phyloP scores from a whole-genome alignment of 2,888 invertebrate species.

The Serrognathus titanus region DNA sequence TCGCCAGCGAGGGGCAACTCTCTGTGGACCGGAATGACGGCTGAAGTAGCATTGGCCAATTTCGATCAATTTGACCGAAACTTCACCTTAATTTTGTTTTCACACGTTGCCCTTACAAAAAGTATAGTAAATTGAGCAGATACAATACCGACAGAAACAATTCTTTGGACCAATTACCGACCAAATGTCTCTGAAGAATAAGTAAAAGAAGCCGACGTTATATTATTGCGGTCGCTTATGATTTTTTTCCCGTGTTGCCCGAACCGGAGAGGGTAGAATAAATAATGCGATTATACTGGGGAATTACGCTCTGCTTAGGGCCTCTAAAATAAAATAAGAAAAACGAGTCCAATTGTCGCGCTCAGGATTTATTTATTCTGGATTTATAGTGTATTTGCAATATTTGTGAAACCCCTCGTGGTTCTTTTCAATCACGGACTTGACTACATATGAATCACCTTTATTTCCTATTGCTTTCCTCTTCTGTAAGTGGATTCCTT shows the following conservation, averaged over 20 bases:
- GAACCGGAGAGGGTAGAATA: conserved; percentile 37
- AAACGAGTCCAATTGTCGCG: conserved; percentile 45
- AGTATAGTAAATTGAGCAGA: conserved; percentile 44
- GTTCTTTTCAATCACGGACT: conserved; percentile 41
- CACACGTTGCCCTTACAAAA: conserved; percentile 48
- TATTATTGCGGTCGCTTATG: conserved; percentile 24
- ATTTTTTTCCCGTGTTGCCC: conserved; percentile 39
- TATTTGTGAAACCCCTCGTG: conserved; percentile 34
- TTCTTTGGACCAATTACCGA: conserved; percentile 43
- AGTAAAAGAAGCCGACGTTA: neutral
- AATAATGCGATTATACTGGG: conserved; percentile 46
- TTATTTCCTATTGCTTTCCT: too few relatives aligned
- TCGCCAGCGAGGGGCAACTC: conserved; percentile 47
- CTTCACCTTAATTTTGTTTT: conserved; percentile 57
- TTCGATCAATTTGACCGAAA: conserved; percentile 60
- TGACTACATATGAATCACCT: too few relatives aligned
- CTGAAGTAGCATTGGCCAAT: conserved; percentile 52
- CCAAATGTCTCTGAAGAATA: conserved; percentile 7
- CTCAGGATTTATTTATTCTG: conserved; percentile 40
- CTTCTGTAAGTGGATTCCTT: too few relatives aligned
- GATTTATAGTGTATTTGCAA: conserved; percentile 33
- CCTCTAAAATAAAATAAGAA: conserved; percentile 45
- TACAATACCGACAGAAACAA: conserved; percentile 42
- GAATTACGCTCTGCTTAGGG: conserved; percentile 43
- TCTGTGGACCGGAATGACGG: conserved; percentile 41